phyloP scores from a whole-genome alignment of 2,113 vertebrate species.

The Lycaon pictus region DNA sequence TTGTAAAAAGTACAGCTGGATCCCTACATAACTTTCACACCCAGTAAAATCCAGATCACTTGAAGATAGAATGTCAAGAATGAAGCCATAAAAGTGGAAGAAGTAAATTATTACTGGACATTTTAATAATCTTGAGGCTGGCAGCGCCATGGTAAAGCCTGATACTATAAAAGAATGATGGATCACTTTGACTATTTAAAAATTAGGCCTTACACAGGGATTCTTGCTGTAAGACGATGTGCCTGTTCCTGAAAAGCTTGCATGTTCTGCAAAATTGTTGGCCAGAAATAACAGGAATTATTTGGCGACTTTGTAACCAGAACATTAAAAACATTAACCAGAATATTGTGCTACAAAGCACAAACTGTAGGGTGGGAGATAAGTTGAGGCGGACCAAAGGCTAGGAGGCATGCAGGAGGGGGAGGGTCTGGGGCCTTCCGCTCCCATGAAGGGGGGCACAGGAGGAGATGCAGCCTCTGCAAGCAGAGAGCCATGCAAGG shows the following conservation, averaged over 20 bases:
- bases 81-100: neutral
- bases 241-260: neutral
- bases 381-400: neutral
- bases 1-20: neutral
- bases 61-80: neutral
- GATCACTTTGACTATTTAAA: neutral
- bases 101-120: neutral
- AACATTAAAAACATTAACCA: too few species aligned
- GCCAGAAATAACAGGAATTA: neutral
- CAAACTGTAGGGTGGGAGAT: fast-evolving
- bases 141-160: neutral
- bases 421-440: too few species aligned
- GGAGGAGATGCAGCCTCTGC: too few species aligned
- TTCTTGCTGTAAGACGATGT: fast-evolving
- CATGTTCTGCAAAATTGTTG: neutral
- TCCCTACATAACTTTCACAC: neutral
- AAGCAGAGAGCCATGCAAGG: neutral
- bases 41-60: neutral
- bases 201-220: neutral
- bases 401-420: fast-evolving
- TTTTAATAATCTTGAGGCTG: neutral
- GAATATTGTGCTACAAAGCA: neutral
- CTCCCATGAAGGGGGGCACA: neutral
- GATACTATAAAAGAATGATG: neutral
- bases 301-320: neutral